Evolutionary conservation across 2,888 invertebrate genomes (phyloP), one percentile per base, ranked within the genome.

Genomic region (Atethmia centrago): DNA sequence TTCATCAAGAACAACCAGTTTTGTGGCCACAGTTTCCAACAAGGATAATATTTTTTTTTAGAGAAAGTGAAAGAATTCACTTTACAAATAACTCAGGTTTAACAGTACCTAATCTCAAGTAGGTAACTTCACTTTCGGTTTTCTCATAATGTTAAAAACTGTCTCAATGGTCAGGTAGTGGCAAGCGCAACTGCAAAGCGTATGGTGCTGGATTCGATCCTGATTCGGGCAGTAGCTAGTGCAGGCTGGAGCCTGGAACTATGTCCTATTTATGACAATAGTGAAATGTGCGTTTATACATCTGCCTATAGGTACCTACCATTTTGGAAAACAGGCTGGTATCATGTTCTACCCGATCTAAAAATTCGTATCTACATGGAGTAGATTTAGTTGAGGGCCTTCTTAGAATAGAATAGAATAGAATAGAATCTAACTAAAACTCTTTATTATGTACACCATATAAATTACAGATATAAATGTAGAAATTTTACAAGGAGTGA

Each of bases 1-100:
- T 14, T n/a, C 9, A 31, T n/a, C 31, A 36, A 71, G 14, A 19
- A 49, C 0, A 72, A 72, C 53, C 55, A 55, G 74, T 73, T 73
- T 28, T 40, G 28, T 0, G 55, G 36, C 21, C 14, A 45, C 1
- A 45, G 21, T 36, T 53, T 36, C 19, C 45, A 61, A 55, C 2
- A 73, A 47, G 0, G 25, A 55, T 62, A 28, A 45, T 12, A 45
- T 42, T 36, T 14, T 28, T 36, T 55, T 36, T 47, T 47, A 16
- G 45, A 28, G 73, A 72, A 61, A 72, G 72, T 51, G 21, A 21
- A 14, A 25, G 21, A 42, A 59, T 3, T 4, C 14, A 19, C 14
- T 59, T 49, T 42, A 28, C 19, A 8, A 42, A 25, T 2, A 67
- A 25, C 2, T 36, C 14, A 9, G 28, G 31, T 36, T 36, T 36